Conservation (phyloP, 1,140 invertebrate genomes). For the Trachelipus rathkii region DNA sequence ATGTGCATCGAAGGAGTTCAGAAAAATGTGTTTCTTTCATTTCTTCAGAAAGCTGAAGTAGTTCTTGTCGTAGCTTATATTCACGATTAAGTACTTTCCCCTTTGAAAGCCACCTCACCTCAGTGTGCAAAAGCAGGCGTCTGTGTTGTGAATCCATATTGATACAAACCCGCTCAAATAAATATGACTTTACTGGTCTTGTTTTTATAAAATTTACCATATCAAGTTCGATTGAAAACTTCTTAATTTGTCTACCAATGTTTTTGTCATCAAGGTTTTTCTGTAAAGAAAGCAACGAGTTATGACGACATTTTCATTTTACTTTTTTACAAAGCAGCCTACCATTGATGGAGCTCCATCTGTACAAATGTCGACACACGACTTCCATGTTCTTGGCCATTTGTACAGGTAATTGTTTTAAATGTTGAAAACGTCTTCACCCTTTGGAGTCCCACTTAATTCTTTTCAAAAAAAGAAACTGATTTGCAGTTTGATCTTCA, state of each 20-base stretch:
- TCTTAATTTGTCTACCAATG: background rate
- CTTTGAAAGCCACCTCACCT: background rate
- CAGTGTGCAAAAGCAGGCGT: no score
- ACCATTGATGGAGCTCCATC: background rate
- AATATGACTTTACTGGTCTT: no score
- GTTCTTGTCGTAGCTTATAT: slow-evolving; percentile 10
- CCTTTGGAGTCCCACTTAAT: background rate
- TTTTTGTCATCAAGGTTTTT: slow-evolving; percentile 20
- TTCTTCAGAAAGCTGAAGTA: background rate
- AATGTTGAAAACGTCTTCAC: background rate
- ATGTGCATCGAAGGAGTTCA: background rate
- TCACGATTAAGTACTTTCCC: background rate
- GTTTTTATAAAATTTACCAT: no score
- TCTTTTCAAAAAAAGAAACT: slow-evolving; percentile 3
- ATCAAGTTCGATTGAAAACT: no score
- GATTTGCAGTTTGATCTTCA: slow-evolving; percentile 3
- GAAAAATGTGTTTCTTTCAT: background rate
- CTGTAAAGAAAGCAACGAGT: background rate
- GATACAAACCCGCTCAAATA: no score
- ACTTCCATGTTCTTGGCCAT: background rate
- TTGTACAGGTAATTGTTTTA: background rate
- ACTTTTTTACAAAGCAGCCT: background rate
- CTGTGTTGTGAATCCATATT: no score
- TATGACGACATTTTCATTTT: no score
- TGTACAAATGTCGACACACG: slow-evolving; percentile 17